These are phyloP conservation scores for Pseudorasbora parva DNA, from an alignment of 2,113 vertebrate genomes.

Conservation along the genomic window DNA sequence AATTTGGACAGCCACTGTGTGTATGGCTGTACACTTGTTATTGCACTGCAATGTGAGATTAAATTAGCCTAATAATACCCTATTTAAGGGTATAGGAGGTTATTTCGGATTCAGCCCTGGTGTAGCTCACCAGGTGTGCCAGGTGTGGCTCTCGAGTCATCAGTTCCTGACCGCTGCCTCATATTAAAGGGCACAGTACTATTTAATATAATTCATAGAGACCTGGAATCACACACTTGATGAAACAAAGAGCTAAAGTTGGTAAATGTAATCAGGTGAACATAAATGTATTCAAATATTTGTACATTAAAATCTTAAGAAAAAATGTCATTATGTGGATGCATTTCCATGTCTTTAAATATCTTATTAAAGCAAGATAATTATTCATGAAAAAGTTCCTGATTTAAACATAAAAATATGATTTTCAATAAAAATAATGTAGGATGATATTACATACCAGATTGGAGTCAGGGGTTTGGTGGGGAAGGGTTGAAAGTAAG, in stretches of 20 bases:
- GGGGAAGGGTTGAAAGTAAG: background rate
- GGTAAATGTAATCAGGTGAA: background rate
- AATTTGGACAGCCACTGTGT: no score
- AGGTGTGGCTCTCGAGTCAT: no score
- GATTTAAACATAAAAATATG: no score
- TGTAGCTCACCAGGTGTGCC: no score
- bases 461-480: background rate
- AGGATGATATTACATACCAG: background rate
- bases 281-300: background rate
- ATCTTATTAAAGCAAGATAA: background rate
- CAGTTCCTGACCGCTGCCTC: no score
- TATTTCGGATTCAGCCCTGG: no score
- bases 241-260: background rate
- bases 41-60: no score
- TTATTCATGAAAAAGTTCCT: background rate
- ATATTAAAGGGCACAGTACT: background rate
- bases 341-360: background rate
- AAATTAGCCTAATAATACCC: no score
- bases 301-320: background rate
- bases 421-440: no score
- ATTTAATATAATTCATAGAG: background rate
- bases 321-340: background rate
- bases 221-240: background rate
- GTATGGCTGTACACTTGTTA: no score
- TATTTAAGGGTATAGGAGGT: no score